These are phyloP conservation scores for Cordilura impudica DNA, from an alignment of 2,888 invertebrate genomes.

Conservation along the genomic window DNA sequence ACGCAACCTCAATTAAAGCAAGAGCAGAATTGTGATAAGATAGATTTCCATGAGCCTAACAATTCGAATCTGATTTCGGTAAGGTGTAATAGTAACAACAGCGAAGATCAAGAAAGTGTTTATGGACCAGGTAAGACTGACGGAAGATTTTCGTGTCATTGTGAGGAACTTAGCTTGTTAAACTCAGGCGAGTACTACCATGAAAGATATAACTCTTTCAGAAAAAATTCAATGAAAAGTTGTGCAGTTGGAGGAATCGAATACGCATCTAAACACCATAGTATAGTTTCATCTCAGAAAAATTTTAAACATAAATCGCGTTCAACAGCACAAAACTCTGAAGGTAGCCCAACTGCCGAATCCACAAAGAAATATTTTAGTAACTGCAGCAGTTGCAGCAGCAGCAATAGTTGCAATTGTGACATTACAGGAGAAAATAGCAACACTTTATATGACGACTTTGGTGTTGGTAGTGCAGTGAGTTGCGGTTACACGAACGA, in stretches of 20 bases:
- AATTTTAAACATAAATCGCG: conserved; percentile 5
- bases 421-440: conserved; percentile 75
- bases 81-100: neutral
- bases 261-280: neutral
- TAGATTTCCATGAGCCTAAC: neutral
- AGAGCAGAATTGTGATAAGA: neutral
- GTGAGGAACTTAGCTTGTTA: neutral
- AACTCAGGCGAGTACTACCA: conserved; percentile 8
- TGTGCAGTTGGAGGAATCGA: neutral
- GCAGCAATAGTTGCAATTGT: conserved; percentile 74
- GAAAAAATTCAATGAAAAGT: conserved; percentile 16
- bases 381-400: conserved; percentile 69
- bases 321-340: conserved; percentile 25
- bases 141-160: neutral
- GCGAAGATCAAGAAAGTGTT: neutral
- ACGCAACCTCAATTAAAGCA: conserved; percentile 3
- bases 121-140: neutral
- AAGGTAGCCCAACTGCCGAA: conserved; percentile 20
- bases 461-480: conserved; percentile 73
- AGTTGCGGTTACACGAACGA: conserved; percentile 72
- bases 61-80: neutral
- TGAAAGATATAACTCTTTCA: conserved; percentile 15
- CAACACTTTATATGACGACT: conserved; percentile 66
- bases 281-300: conserved; percentile 19
- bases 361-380: conserved; percentile 30